These are phyloP conservation scores for Agrilus cyanescens DNA, from an alignment of 2,888 invertebrate species.

Conservation along the genomic window DNA sequence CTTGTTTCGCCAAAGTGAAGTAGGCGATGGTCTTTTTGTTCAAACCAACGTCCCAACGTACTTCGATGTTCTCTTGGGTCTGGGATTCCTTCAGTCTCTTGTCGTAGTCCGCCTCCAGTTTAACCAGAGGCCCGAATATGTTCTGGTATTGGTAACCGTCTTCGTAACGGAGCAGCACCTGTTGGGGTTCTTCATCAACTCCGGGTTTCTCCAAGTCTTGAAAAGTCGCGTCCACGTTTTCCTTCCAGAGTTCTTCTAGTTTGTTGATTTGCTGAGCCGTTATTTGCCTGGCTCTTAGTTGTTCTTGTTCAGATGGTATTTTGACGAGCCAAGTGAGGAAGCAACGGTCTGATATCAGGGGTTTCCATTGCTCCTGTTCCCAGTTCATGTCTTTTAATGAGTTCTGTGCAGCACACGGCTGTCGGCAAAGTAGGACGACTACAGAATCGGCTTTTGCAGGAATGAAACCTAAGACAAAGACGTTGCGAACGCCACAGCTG, in stretches of 20 bases:
- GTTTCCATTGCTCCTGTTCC: slow-evolving; percentile 99
- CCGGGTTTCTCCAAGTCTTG: slow-evolving; percentile 98
- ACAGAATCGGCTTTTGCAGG: slow-evolving; percentile 98
- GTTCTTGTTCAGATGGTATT: slow-evolving; percentile 95
- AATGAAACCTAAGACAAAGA: slow-evolving; percentile 96
- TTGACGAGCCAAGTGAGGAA: slow-evolving; percentile 96
- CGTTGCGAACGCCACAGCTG: slow-evolving; percentile 95
- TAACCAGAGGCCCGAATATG: slow-evolving; percentile 93
- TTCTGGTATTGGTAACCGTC: slow-evolving; percentile 99
- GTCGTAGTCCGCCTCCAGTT: slow-evolving; percentile 97
- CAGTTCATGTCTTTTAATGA: slow-evolving; percentile 98
- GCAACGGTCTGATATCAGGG: slow-evolving; percentile 90
- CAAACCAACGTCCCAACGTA: slow-evolving; percentile 96
- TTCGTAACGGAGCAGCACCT: slow-evolving; percentile 68
- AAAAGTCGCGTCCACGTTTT: slow-evolving; percentile 94
- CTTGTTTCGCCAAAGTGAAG: slow-evolving; percentile 93
- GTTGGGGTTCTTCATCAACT: slow-evolving; percentile 95
- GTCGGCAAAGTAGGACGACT: slow-evolving; percentile 90
- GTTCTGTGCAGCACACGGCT: slow-evolving; percentile 96
- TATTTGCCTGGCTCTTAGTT: slow-evolving; percentile 89
- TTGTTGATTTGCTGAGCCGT: slow-evolving; percentile 96
- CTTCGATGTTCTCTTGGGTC: slow-evolving; percentile 95
- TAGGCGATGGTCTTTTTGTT: slow-evolving; percentile 98
- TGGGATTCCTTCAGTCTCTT: slow-evolving; percentile 95
- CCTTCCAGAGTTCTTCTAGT: slow-evolving; percentile 97